A percentile compares a stretch with the other conserved stretches of the same genome.
Conservation (phyloP, 64 coral and sea anemone genomes). For the Stylophora pistillata region DNA sequence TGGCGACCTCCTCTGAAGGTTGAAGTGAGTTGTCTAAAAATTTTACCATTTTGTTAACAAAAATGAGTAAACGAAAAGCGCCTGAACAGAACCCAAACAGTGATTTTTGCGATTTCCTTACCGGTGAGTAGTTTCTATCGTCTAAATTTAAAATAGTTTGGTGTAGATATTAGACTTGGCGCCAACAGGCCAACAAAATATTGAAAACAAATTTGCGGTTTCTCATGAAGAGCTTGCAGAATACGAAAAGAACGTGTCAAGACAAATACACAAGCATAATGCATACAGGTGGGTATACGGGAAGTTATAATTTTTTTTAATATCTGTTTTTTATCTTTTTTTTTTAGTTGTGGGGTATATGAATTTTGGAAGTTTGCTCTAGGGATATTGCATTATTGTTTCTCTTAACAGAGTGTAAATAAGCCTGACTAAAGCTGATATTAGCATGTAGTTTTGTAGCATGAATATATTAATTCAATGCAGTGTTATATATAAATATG, state of each 20-base stretch:
- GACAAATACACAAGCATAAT: slow-evolving; percentile 95
- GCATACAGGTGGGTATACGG: slow-evolving; percentile 76
- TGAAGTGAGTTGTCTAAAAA: no score
- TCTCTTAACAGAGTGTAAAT: no score
- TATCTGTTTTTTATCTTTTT: no score
- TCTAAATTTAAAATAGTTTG: background rate
- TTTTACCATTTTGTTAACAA: background rate
- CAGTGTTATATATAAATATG: no score
- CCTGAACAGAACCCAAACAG: slow-evolving; percentile 86
- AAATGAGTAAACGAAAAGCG: slow-evolving; percentile 97
- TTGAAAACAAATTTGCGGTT: slow-evolving; percentile 19
- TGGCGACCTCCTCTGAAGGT: background rate
- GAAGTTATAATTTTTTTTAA: background rate
- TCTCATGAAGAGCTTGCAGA: slow-evolving; percentile 77
- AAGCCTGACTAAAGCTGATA: no score
- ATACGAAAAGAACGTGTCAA: slow-evolving; percentile 91
- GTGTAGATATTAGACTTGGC: background rate
- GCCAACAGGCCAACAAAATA: background rate
- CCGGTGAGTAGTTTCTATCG: slow-evolving; percentile 29
- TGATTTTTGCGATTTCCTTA: slow-evolving; percentile 95
- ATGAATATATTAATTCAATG: no score
- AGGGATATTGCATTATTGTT: no score
- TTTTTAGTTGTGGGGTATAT: no score
- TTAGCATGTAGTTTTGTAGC: no score
- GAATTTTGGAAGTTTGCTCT: no score